Evolutionary conservation across 2,888 invertebrate species (phyloP), one percentile per base, ranked within the genome.

Genomic region (Cantharis rufa): DNA sequence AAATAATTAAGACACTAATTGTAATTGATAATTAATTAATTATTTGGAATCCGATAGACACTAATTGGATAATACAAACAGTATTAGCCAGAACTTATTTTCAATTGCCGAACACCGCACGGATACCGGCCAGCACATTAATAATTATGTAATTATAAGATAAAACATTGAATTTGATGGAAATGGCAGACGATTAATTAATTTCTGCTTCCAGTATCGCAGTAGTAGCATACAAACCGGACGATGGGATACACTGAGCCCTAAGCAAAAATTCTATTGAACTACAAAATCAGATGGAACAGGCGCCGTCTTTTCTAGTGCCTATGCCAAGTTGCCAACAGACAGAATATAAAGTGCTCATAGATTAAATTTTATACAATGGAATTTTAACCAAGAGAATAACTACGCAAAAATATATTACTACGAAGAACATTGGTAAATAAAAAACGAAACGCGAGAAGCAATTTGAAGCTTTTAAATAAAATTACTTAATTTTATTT

Each of bases 301-400:
- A 74, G 77, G 77, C 77, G 77, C 77, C 77, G 69, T 69, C 21
- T 71, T 70, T 77, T 77, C 77, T 77, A 66, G 71, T 66, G 70
- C 72, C 73, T 77, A 73, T 77, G 64, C 70, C 76, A 73, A 76
- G 63, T 21, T 68, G 48, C 48, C 48, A 48, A 48, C 48, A 48
- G 48, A 27, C 15, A 68, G 76, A 72, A 77, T 66, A 68, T 73
- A 63, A 75, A 70, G 70, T 62, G 13, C 64, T 24, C 66, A 72
- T 13, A 76, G 24, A 74, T 73, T 74, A 73, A 69, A 73, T 21
- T 24, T 11, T 66, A 66, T 66, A 24, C 18, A 15, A 24, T 66
- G n/a, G 16, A 66, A 66, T 66, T 24, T 9, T 0, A 24, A 18
- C 3, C 13, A 21, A 10, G n/a, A 16, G n/a, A 66, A 24, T 2